Evolutionary conservation across 2,797 vertebrate genomes (phyloP), one percentile per base, ranked within the genome.

Genomic region (Brachyrhaphis roseni): DNA sequence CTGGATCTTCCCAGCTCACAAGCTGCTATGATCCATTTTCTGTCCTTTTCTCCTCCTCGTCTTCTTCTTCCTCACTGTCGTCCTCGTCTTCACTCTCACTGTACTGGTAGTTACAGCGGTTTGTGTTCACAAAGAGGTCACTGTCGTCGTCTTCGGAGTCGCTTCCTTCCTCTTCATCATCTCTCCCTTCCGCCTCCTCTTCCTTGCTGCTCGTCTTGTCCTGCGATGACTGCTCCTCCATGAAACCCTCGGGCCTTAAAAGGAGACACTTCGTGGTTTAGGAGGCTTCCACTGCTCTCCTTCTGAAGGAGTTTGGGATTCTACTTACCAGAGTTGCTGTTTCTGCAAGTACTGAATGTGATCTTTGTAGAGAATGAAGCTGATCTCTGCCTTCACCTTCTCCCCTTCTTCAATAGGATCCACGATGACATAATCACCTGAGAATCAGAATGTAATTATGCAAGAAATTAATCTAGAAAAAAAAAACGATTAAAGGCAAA

Each of bases 361-460:
- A 89, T 97, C 96, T 87, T 96, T 97, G 91, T 97, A 97, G 20
- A 98, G 96, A 83, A 98, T 97, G 46, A 96, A 96, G 80, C 86
- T 94, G 86, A 98, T 98, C 90, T 98, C 98, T 2, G 96, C 98
- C 88, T 98, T 98, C 79, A 98, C 98, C 73, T 98, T 98, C 82
- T 96, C 97, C 72, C 98, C 98, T 88, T 98, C 98, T 75, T 97
- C 96, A 36, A 98, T 98, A 3, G 97, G 97, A 87, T 98, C 98
- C 75, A 98, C 96, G 4, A 98, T 97, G 83, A 98, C 96, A 84
- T 95, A 98, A 83, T 98, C 96, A 11, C 97, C 97, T 94, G 70
- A 4, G 12, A 1, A 72, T 20, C 0, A 23, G 28, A 62, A 62
- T 39, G 1, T 0, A 39, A 66, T 62, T 62, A 62, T 18, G 1